These are phyloP conservation scores for Eleginops maclovinus DNA, from an alignment of 2,113 vertebrate species.

Conservation along the genomic window DNA sequence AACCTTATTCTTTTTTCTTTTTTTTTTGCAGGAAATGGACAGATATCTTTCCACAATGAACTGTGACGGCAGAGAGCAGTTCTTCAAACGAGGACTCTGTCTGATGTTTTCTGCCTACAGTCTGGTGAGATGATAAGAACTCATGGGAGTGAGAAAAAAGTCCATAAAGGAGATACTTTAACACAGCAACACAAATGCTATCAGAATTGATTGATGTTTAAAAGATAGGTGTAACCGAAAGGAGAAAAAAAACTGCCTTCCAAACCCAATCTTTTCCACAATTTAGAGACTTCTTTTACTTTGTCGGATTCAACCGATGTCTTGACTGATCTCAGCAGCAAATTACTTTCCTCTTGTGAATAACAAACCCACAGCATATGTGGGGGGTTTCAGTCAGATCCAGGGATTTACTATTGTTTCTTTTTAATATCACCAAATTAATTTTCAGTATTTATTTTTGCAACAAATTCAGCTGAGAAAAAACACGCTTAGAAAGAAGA, in stretches of 20 bases:
- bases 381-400: not conserved
- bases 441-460: constrained; percentile 12
- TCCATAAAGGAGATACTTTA: constrained; percentile 13
- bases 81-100: constrained; percentile 59
- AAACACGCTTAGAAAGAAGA: constrained; percentile 23
- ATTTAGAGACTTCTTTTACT: constrained; percentile 16
- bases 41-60: constrained; percentile 68
- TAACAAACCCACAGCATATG: constrained; percentile 5
- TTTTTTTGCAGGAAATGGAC: constrained; percentile 55
- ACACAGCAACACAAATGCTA: not conserved
- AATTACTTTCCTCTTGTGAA: constrained; percentile 9
- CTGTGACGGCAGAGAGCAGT: constrained; percentile 53
- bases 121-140: constrained; percentile 63
- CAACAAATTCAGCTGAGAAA: constrained; percentile 32
- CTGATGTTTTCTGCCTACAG: constrained; percentile 53
- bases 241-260: not conserved
- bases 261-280: constrained; percentile 5
- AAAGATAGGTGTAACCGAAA: constrained; percentile 27
- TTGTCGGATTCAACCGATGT: not conserved
- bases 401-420: constrained; percentile 1
- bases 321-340: constrained; percentile 8
- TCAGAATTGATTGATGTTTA: constrained; percentile 10
- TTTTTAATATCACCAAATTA: not conserved
- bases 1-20: constrained; percentile 40
- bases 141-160: constrained; percentile 34